Evolutionary conservation across 2,113 vertebrate species (phyloP), one percentile per base, ranked within the genome.

Genomic region (Zonotrichia leucophrys): DNA sequence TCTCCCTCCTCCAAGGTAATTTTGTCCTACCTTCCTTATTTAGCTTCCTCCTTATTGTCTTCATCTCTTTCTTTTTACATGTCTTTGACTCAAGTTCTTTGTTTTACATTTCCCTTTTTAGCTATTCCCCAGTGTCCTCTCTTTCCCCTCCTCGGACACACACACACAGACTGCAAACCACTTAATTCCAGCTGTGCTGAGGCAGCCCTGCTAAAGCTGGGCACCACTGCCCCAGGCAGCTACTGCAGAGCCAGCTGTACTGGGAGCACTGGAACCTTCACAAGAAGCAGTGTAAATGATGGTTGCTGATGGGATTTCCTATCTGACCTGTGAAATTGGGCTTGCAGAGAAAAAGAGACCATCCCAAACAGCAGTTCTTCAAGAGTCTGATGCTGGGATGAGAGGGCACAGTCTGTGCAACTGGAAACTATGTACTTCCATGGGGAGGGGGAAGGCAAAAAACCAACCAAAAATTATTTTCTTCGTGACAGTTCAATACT

Each of bases 61-160:
- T 67, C 17, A 90, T 33, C 41, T 76, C 41, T 77, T 88, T 94
- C 59, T 88, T 92, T 82, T 68, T 30, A 35, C 25, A 31, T 12
- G 10, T 53, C 15, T 86, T 92, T 89, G 64, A 93, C 80, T 90
- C 10, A 31, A 49, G 72, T 59, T 90, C 88, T 95, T 94, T 93
- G 85, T 94, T 94, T 89, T 13, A 33, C 22, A 23, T 78, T 95
- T 95, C 85, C 85, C 63, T 60, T 95, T 95, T 89, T 77, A 87
- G 80, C 68, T 87, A 75, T 78, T 94, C 70, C 82, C 79, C 1
- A 0, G 9, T 44, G 82, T 67, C 50, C 52, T 75, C 63, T 85
- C 76, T 77, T 90, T 86, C 50, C 89, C 55, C 67, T 80, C 46
- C 60, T 80, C 0, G 0, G 92, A 85, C 73, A 47, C 46, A 35